Percentiles rank a stretch among this genome's conserved stretches.
These are phyloP conservation scores for Syrphus vitripennis DNA, from an alignment of 2,888 invertebrate genomes.

Conservation along the genomic window DNA sequence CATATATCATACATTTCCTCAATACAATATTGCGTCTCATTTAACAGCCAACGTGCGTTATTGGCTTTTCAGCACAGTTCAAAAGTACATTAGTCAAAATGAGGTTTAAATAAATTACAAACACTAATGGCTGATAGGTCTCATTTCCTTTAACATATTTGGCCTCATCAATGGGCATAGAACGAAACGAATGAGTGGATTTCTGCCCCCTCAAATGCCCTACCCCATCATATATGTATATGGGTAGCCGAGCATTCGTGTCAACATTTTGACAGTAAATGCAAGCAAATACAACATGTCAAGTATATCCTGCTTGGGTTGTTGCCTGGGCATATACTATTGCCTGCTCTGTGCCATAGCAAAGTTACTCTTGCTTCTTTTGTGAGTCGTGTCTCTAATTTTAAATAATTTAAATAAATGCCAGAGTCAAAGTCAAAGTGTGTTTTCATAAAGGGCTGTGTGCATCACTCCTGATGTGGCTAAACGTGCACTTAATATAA, in stretches of 20 bases:
- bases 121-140: slow-evolving; percentile 68
- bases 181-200: not conserved
- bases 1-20: not conserved
- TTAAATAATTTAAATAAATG: slow-evolving; percentile 64
- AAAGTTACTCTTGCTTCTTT: slow-evolving; percentile 16
- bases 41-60: slow-evolving; percentile 8
- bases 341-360: not conserved
- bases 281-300: slow-evolving; percentile 51
- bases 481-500: slow-evolving; percentile 41
- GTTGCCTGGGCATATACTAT: not conserved
- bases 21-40: slow-evolving; percentile 8
- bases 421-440: slow-evolving; percentile 40
- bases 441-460: slow-evolving; percentile 36
- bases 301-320: slow-evolving; percentile 59
- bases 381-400: slow-evolving; percentile 44
- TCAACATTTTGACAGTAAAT: slow-evolving; percentile 63
- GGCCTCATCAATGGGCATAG: slow-evolving; percentile 57
- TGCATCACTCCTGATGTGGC: slow-evolving; percentile 8
- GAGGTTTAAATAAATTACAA: slow-evolving; percentile 71
- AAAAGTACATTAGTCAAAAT: slow-evolving; percentile 68
- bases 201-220: not conserved
- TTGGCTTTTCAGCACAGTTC: slow-evolving; percentile 34
- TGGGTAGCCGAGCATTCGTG: slow-evolving; percentile 37
- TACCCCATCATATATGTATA: not conserved
- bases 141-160: slow-evolving; percentile 67